phyloP scores from a whole-genome alignment of 2,888 invertebrate species.

The Euproctis similis region DNA sequence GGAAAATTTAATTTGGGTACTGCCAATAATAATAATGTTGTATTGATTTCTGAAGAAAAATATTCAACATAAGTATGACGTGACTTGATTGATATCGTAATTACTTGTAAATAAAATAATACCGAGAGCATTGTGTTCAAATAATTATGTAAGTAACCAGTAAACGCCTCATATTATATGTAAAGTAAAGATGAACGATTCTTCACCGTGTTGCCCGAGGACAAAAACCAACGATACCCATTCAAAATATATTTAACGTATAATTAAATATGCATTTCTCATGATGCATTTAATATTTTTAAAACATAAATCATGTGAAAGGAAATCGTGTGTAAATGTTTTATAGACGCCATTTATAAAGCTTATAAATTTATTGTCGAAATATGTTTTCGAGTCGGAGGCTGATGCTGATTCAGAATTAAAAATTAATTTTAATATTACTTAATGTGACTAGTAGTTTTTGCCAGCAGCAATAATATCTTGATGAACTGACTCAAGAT shows the following conservation, averaged over 20 bases:
- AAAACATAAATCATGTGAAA: slow-evolving; percentile 19
- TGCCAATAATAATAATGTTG: no score
- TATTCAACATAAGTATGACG: no score
- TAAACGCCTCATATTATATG: no score
- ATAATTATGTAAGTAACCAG: no score
- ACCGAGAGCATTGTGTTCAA: no score
- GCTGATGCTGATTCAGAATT: slow-evolving; percentile 16
- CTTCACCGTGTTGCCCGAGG: slow-evolving; percentile 5
- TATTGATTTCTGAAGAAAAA: no score
- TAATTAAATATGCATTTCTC: slow-evolving; percentile 23
- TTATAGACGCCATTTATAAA: slow-evolving; percentile 10
- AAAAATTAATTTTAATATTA: slow-evolving; percentile 16
- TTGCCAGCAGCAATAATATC: no score
- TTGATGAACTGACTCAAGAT: no score
- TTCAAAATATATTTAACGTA: slow-evolving; percentile 12
- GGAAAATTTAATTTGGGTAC: no score
- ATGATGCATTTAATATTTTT: slow-evolving; percentile 15
- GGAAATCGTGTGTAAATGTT: slow-evolving; percentile 12
- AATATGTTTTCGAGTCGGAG: slow-evolving; percentile 6
- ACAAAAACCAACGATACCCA: slow-evolving; percentile 6
- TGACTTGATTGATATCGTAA: no score
- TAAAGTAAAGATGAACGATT: slow-evolving; percentile 1
- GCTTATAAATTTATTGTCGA: slow-evolving; percentile 18
- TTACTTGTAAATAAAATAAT: no score
- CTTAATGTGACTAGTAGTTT: no score